Evolutionary conservation across 2,888 invertebrate genomes (phyloP).

Genomic region (Neuroscelio doddi): DNA sequence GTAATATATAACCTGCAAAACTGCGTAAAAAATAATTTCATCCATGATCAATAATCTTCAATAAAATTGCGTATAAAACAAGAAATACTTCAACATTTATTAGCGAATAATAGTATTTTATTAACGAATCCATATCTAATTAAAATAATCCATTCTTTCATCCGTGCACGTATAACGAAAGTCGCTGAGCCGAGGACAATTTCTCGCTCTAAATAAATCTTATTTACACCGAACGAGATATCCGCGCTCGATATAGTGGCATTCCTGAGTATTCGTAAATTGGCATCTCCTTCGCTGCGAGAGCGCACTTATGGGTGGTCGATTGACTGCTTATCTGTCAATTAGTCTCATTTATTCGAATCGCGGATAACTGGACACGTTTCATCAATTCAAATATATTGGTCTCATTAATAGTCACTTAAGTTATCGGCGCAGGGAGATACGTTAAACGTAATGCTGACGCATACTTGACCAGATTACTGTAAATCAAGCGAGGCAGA

Average conservation of each 20-base stretch:
- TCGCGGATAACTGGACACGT: constrained; percentile 1
- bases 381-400: constrained; percentile 8
- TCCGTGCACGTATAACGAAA: too few species aligned
- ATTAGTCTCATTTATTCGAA: constrained; percentile 13
- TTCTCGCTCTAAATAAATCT: constrained; percentile 2
- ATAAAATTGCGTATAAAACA: too few species aligned
- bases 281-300: neutral
- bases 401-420: constrained; percentile 13
- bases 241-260: neutral
- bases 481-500: constrained; percentile 5
- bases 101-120: too few species aligned
- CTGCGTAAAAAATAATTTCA: too few species aligned
- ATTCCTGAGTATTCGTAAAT: constrained; percentile 1
- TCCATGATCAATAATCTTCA: too few species aligned
- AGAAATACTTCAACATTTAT: too few species aligned
- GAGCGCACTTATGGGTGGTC: constrained; percentile 5
- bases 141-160: too few species aligned
- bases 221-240: neutral
- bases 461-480: neutral
- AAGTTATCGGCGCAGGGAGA: constrained; percentile 3
- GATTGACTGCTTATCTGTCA: constrained; percentile 13
- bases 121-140: too few species aligned
- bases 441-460: neutral
- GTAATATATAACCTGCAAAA: too few species aligned
- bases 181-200: too few species aligned